Percentiles rank a stretch among this genome's conserved stretches.
phyloP scores from a whole-genome alignment of 1,140 invertebrate species.

The Danaus plexippus region DNA sequence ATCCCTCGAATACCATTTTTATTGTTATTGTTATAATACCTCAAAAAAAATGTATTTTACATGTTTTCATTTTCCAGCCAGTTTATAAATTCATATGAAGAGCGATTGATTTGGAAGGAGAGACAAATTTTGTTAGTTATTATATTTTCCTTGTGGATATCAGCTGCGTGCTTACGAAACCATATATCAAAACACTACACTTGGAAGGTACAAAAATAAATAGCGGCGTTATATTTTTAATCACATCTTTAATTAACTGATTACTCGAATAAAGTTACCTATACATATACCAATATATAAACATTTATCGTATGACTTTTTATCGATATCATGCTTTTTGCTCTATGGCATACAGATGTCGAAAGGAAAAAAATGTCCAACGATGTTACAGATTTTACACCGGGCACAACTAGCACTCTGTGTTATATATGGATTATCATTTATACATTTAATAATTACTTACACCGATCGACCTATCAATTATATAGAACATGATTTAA shows the following conservation, averaged over 20 bases:
- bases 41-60: no score
- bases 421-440: slow-evolving; percentile 4
- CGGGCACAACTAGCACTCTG: slow-evolving; percentile 7
- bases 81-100: no score
- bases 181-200: slow-evolving; percentile 10
- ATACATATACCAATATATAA: no score
- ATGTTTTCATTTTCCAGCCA: no score
- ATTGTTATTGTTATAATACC: no score
- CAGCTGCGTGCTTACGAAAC: slow-evolving; percentile 5
- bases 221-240: no score
- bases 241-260: neutral
- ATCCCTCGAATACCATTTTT: no score
- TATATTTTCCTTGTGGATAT: slow-evolving; percentile 7
- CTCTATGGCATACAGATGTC: no score
- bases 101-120: no score
- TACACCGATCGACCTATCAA: slow-evolving; percentile 11
- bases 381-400: slow-evolving; percentile 8
- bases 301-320: no score
- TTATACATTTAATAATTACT: slow-evolving; percentile 10
- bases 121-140: no score
- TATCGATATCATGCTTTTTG: no score
- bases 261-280: neutral
- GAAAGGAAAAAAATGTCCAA: neutral
- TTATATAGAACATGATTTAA: slow-evolving; percentile 7
- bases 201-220: slow-evolving; percentile 14